Percentiles rank a stretch among this genome's conserved stretches.
These are phyloP conservation scores for Rhorus exstirpatorius DNA, from an alignment of 2,888 invertebrate species.

Conservation along the genomic window DNA sequence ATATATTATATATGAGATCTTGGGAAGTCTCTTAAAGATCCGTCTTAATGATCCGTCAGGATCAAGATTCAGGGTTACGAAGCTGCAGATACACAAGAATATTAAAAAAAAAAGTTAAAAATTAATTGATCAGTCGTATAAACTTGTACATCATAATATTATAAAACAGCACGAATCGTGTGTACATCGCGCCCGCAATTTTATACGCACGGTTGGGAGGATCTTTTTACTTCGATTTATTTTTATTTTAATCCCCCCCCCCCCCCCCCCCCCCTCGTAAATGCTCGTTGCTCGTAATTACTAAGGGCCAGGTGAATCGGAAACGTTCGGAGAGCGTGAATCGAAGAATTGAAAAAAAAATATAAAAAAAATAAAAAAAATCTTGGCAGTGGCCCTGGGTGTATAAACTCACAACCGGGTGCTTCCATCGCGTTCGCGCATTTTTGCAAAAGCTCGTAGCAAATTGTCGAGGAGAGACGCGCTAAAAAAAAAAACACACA, in stretches of 20 bases:
- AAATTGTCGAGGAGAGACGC: too few relatives aligned
- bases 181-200: too few relatives aligned
- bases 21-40: not conserved
- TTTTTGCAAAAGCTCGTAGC: slow-evolving; percentile 14
- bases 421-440: not conserved
- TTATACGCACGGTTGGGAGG: too few relatives aligned
- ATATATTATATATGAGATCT: slow-evolving; percentile 3
- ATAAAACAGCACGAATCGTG: too few relatives aligned
- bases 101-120: not conserved
- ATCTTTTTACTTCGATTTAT: slow-evolving; percentile 19
- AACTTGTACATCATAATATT: too few relatives aligned
- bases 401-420: slow-evolving; percentile 33
- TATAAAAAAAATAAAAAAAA: slow-evolving; percentile 15
- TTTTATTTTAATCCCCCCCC: too few relatives aligned
- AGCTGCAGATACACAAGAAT: slow-evolving; percentile 4
- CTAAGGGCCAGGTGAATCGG: slow-evolving; percentile 58
- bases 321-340: slow-evolving; percentile 4
- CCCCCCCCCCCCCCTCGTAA: not conserved
- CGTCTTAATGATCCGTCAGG: slow-evolving; percentile 35
- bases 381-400: slow-evolving; percentile 27
- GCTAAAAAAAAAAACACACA: too few relatives aligned
- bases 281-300: slow-evolving; percentile 55
- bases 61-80: slow-evolving; percentile 11
- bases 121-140: too few relatives aligned
- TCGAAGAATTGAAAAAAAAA: slow-evolving; percentile 25